Evolutionary conservation across 2,113 vertebrate species (phyloP), one percentile per base, ranked within the genome.

Genomic region (Symphodus melops): DNA sequence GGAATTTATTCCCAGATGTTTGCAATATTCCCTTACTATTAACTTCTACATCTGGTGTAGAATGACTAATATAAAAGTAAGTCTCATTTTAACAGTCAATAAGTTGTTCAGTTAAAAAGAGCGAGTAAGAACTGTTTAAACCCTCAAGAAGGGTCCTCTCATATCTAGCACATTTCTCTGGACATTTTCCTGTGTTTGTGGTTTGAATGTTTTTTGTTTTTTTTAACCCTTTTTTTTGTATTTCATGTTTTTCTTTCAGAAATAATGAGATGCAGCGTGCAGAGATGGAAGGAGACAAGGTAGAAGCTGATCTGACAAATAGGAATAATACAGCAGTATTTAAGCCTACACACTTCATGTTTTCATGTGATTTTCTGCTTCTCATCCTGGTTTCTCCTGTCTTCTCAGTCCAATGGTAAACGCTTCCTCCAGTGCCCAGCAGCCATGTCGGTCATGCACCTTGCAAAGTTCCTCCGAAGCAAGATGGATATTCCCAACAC

Each of bases 401-500:
- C 54, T 56, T 48, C 70, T 60, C 83, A 95, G 94, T 88, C 93
- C 92, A 96, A 95, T 3, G 95, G 96, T 72, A 95, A 96, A 85
- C 94, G 97, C 39, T 98, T 97, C 93, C 94, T 98, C 84, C 95
- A 96, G 48, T 98, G 97, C 41, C 97, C 97, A 0, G 97, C 97
- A 0, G 97, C 97, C 62, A 97, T 97, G 96, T 97, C 96, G 0
- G 94, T 97, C 83, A 96, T 96, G 95, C 96, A 97, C 81, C 87
- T 98, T 25, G 96, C 96, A 25, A 97, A 98, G 88, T 98, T 97
- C 86, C 95, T 98, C 66, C 93, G 96, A 65, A 98, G 97, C 93
- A 98, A 97, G 91, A 97, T 98, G 97, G 97, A 98, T 0, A 96
- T 98, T 17, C 97, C 97, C 77, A 96, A 93, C 95, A 97, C 94